Conservation (phyloP, 2,113 vertebrate genomes). For the Nothocercus julius region DNA sequence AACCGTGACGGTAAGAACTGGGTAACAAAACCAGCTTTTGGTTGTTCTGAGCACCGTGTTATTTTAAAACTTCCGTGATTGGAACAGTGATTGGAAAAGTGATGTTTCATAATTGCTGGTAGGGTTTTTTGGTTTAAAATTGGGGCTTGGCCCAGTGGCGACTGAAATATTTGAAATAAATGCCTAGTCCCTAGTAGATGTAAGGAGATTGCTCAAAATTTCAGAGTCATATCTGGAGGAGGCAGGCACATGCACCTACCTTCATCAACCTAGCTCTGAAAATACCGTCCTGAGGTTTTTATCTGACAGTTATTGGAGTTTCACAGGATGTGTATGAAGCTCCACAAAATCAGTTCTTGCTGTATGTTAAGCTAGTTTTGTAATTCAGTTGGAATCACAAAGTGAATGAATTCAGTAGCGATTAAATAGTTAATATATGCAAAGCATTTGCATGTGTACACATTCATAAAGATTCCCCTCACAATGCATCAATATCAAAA, state of each 20-base stretch:
- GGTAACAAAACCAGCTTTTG: neutral
- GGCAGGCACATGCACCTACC: neutral
- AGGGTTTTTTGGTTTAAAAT: neutral
- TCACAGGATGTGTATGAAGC: neutral
- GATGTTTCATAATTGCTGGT: neutral
- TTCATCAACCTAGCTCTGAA: neutral
- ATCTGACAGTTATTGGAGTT: neutral
- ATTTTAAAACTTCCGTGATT: neutral
- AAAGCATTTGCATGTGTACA: neutral
- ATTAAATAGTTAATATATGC: neutral
- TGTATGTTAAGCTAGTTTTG: neutral
- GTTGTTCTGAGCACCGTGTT: neutral
- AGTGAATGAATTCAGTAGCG: constrained; percentile 1
- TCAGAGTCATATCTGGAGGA: neutral
- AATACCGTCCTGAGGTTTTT: neutral
- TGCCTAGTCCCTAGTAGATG: neutral
- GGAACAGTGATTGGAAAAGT: neutral
- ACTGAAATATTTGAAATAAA: neutral
- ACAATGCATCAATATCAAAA: constrained; percentile 28
- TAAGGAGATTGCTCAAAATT: neutral
- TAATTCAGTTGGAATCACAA: constrained; percentile 28
- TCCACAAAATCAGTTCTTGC: neutral
- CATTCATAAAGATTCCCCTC: neutral
- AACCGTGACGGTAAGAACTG: constrained; percentile 84
- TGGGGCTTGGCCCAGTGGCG: neutral